Conservation (phyloP, 2,797 vertebrate genomes). For the Aulostomus chinensis region DNA sequence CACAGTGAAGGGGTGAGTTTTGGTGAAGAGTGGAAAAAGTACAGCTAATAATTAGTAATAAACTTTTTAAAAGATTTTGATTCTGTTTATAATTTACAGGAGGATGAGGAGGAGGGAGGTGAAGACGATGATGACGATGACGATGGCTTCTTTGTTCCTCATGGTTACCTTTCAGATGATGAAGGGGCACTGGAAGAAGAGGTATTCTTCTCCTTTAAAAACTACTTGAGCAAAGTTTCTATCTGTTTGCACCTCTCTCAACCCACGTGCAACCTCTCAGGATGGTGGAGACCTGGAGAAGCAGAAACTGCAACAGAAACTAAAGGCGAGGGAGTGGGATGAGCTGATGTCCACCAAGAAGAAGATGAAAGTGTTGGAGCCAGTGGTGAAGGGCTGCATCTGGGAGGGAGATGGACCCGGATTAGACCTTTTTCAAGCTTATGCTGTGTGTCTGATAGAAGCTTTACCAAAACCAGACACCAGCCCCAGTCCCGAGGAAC, state of each 20-base stretch:
- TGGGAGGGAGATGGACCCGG: slow-evolving; percentile 78
- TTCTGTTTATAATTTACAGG: slow-evolving; percentile 70
- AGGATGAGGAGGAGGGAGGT: slow-evolving; percentile 91
- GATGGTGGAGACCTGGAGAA: slow-evolving; percentile 91
- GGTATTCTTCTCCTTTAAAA: slow-evolving; percentile 46
- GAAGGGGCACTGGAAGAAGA: slow-evolving; percentile 88
- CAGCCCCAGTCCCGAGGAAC: slow-evolving; percentile 78
- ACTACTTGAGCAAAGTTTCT: not conserved
- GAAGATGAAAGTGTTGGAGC: slow-evolving; percentile 88
- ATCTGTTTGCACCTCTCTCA: not conserved
- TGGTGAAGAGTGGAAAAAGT: not conserved
- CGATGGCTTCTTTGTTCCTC: slow-evolving; percentile 97
- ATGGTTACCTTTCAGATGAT: slow-evolving; percentile 97
- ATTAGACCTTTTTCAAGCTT: slow-evolving; percentile 78
- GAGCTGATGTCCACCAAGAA: slow-evolving; percentile 92
- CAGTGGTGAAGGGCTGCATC: slow-evolving; percentile 86
- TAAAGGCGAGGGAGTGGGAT: slow-evolving; percentile 97
- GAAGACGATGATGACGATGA: slow-evolving; percentile 93
- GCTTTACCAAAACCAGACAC: slow-evolving; percentile 72
- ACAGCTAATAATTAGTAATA: too few relatives aligned
- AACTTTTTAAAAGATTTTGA: not conserved
- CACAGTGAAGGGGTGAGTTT: slow-evolving; percentile 96
- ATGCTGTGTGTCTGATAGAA: slow-evolving; percentile 82
- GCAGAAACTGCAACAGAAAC: slow-evolving; percentile 89
- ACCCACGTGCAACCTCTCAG: slow-evolving; percentile 56